phyloP scores from a whole-genome alignment of 2,797 vertebrate genomes.

The Lophius americanus region DNA sequence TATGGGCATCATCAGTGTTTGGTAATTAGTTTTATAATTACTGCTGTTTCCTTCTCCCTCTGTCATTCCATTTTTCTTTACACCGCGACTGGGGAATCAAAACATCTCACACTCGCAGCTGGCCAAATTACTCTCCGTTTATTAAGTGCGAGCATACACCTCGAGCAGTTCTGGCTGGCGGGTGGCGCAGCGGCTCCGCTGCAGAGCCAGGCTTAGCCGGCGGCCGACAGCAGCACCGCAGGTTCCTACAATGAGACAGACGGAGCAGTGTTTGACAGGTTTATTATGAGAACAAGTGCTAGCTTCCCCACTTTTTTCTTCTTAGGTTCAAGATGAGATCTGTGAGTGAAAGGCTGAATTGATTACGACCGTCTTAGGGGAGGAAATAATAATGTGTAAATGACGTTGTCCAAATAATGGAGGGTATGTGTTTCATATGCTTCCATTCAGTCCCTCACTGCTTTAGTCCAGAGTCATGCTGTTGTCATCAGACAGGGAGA shows the following conservation, averaged over 20 bases:
- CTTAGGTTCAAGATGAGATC: slow-evolving; percentile 23
- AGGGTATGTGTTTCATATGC: not conserved
- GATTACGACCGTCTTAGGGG: slow-evolving; percentile 15
- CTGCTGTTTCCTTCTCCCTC: slow-evolving; percentile 87
- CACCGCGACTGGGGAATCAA: slow-evolving; percentile 92
- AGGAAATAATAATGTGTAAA: slow-evolving; percentile 29
- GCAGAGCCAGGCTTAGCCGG: slow-evolving; percentile 11
- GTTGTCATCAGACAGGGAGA: slow-evolving; percentile 18
- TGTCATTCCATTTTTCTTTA: slow-evolving; percentile 96
- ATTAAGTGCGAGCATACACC: slow-evolving; percentile 85
- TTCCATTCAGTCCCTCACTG: slow-evolving; percentile 9
- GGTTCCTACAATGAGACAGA: slow-evolving; percentile 3
- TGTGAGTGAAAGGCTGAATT: slow-evolving; percentile 24
- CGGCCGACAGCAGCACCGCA: not conserved
- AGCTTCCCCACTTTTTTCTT: not conserved
- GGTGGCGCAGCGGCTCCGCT: slow-evolving; percentile 14
- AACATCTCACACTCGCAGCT: slow-evolving; percentile 97
- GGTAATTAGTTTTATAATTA: slow-evolving; percentile 99
- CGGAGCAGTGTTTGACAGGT: slow-evolving; percentile 26
- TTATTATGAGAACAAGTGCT: slow-evolving; percentile 24
- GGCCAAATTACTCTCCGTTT: slow-evolving; percentile 94
- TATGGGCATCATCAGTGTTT: slow-evolving; percentile 99
- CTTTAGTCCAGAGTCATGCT: slow-evolving; percentile 2
- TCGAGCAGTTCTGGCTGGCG: slow-evolving; percentile 49
- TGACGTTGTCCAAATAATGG: slow-evolving; percentile 10